phyloP scores from a whole-genome alignment of 1,140 invertebrate species.

The Drosophila teissieri region DNA sequence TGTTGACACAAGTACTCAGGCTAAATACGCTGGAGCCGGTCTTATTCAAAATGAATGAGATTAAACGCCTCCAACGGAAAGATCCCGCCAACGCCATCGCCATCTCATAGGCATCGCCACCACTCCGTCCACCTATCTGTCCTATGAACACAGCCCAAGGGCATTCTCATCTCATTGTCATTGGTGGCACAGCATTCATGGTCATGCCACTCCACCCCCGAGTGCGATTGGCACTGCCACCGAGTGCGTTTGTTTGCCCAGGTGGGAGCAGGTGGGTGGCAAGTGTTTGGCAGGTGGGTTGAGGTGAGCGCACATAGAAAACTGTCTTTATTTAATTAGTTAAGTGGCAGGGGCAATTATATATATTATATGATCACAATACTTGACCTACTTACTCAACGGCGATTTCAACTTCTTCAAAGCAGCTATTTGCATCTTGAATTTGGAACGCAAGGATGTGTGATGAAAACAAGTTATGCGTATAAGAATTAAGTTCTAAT shows the following conservation, averaged over 20 bases:
- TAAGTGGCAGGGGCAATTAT: conserved; percentile 57
- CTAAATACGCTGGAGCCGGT: conserved; percentile 31
- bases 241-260: conserved; percentile 14
- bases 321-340: conserved; percentile 57
- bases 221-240: neutral
- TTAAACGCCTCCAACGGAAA: conserved; percentile 37
- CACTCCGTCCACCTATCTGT: neutral
- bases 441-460: neutral
- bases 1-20: conserved; percentile 52
- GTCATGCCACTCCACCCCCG: conserved; percentile 17
- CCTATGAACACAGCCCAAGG: conserved; percentile 21
- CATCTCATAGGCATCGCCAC: neutral
- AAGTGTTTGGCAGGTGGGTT: conserved; percentile 18
- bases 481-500: neutral
- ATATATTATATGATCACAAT: conserved; percentile 46
- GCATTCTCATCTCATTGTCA: conserved; percentile 36
- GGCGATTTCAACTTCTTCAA: conserved; percentile 16
- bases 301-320: conserved; percentile 24
- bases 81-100: conserved; percentile 6
- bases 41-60: conserved; percentile 66
- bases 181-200: conserved; percentile 23
- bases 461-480: neutral
- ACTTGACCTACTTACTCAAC: conserved; percentile 36
- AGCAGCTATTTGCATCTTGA: neutral
- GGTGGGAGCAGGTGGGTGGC: conserved; percentile 22